phyloP scores from a whole-genome alignment of 2,888 invertebrate species.

The Phyllotreta cruciferae region DNA sequence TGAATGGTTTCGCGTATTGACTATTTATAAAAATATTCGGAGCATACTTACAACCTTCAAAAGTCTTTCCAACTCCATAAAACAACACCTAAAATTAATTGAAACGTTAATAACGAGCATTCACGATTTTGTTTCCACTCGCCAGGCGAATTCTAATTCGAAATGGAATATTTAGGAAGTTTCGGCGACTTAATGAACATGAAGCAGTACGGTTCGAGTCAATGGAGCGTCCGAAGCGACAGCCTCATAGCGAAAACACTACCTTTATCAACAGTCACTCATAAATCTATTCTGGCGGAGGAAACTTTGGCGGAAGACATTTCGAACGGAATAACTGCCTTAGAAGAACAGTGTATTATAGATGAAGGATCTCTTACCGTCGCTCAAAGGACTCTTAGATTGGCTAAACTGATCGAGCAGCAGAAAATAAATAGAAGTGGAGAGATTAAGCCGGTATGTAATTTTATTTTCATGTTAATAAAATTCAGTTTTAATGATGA shows the following conservation, averaged over 20 bases:
- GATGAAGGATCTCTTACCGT: conserved; percentile 68
- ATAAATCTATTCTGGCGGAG: conserved; percentile 54
- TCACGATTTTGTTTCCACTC: conserved; percentile 37
- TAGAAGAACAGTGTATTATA: conserved; percentile 45
- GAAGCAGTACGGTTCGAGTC: conserved; percentile 74
- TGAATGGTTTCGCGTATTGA: too few relatives aligned
- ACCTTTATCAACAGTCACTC: conserved; percentile 75
- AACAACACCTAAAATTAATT: conserved; percentile 14
- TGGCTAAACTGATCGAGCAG: conserved; percentile 72
- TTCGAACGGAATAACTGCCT: conserved; percentile 42
- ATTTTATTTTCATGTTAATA: not conserved
- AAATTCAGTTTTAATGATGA: too few relatives aligned
- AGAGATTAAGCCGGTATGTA: conserved; percentile 15
- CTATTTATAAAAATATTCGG: too few relatives aligned
- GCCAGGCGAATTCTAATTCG: conserved; percentile 49
- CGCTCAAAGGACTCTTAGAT: conserved; percentile 72
- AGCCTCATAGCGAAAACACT: conserved; percentile 75
- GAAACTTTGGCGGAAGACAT: conserved; percentile 31
- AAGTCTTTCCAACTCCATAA: conserved; percentile 14
- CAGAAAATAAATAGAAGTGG: conserved; percentile 64
- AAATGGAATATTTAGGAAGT: conserved; percentile 64
- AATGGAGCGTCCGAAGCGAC: conserved; percentile 75
- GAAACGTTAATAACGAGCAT: too few relatives aligned
- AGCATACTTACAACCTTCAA: conserved; percentile 6
- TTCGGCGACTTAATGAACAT: conserved; percentile 83